phyloP scores from a whole-genome alignment of 1,140 invertebrate species.

The Drosophila hydei region DNA sequence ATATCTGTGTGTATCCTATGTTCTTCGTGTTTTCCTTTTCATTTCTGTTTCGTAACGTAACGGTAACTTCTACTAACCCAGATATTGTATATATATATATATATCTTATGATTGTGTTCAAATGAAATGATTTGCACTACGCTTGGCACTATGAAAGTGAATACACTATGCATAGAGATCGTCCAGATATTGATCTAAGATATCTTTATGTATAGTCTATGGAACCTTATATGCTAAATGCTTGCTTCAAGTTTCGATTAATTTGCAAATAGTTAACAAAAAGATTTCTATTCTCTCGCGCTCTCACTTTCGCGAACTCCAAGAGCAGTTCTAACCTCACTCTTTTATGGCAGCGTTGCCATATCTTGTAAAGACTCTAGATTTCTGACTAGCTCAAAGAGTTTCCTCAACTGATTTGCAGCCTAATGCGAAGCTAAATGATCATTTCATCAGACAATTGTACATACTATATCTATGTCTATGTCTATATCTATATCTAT shows the following conservation, averaged over 20 bases:
- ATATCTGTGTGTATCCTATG: constrained; percentile 13
- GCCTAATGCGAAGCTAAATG: neutral
- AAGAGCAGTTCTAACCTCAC: neutral
- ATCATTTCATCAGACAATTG: constrained; percentile 7
- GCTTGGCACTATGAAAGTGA: no score
- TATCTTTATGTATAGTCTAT: neutral
- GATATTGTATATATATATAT: constrained; percentile 13
- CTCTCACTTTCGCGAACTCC: neutral
- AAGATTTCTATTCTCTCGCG: neutral
- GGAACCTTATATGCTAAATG: neutral
- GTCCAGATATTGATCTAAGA: no score
- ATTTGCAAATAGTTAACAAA: constrained; percentile 4
- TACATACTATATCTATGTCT: constrained; percentile 18
- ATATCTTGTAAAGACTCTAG: neutral
- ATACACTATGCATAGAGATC: no score
- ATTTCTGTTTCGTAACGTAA: constrained; percentile 16
- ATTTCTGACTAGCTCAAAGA: no score
- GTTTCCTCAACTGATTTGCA: constrained; percentile 3
- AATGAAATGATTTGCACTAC: no score
- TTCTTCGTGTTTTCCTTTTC: constrained; percentile 15
- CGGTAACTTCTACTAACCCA: constrained; percentile 16
- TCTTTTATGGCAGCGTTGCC: neutral
- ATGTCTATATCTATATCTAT: neutral
- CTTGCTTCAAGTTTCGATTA: constrained; percentile 1
- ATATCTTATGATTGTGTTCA: no score